Evolutionary conservation across 2,888 invertebrate species (phyloP), one percentile per base, ranked within the genome.

Genomic region (Habroteleia sp.): DNA sequence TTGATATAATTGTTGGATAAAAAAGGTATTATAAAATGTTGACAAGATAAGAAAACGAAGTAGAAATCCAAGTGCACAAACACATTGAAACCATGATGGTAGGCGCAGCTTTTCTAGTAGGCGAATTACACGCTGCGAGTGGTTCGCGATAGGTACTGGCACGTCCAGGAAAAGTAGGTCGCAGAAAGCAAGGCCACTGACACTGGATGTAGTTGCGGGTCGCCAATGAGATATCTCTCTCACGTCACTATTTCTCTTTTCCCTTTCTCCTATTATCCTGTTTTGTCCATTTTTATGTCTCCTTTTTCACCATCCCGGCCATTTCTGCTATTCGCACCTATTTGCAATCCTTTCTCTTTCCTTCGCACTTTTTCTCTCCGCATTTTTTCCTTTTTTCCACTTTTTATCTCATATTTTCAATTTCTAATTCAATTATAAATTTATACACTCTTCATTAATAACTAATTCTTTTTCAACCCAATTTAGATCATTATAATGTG

Each of bases 171-270:
- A 75, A 88, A 87, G 88, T 88, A 81, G 88, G 88, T 87, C 88
- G 86, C 88, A 87, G 87, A 88, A 88, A 88, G 88, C 86, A 88
- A 88, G 88, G 87, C 87, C 87, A 88, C 86, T 88, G 86, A 88
- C 88, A 87, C 87, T 87, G 84, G 75, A 69, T 69, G 69, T 73
- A 73, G 73, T 75, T 62, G 63, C 76, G 66, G 73, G 74, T 73
- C 77, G 74, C 74, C 65, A 76, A 60, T 73, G 41, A 74, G 73
- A 75, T 74, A 75, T 66, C n/a, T n/a, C n/a, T n/a, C n/a, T n/a
- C n/a, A n/a, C 75, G 69, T 74, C 63, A 52, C 65, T 77, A 69
- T 74, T 74, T 76, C 76, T 76, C 78, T 74, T 72, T 73, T 72
- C 66, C 76, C 77, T 76, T 74, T 69, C 77, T 69, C 68, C 74